phyloP scores from a whole-genome alignment of 2,797 vertebrate genomes.

The Macroramphosus scolopax region DNA sequence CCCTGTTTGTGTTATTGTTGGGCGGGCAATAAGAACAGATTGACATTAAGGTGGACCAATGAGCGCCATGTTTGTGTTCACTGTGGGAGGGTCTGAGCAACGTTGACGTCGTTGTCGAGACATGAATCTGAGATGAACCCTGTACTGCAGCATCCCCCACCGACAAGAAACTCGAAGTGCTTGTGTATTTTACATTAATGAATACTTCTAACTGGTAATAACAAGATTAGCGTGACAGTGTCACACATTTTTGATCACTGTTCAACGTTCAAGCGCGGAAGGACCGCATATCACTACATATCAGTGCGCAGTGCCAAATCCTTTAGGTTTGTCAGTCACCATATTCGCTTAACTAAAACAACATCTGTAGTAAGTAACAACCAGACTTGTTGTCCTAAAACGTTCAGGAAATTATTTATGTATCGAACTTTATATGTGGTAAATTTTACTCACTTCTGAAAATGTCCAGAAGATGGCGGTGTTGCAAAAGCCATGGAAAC shows the following conservation, averaged over 20 bases:
- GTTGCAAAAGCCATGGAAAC: constrained; percentile 21
- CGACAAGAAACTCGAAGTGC: background rate
- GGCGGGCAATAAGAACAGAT: constrained; percentile 9
- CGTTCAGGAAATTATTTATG: no score
- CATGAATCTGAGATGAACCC: background rate
- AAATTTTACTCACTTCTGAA: background rate
- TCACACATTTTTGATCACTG: background rate
- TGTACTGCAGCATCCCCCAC: constrained; percentile 15
- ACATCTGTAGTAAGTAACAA: no score
- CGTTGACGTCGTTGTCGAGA: background rate
- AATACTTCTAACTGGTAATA: background rate
- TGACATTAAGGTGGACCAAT: constrained; percentile 45
- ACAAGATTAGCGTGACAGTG: background rate
- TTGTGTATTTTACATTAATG: no score
- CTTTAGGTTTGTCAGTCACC: no score
- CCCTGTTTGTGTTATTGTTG: constrained; percentile 12
- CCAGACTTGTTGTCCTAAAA: no score
- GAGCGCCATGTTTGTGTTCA: background rate
- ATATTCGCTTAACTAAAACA: no score
- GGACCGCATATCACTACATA: background rate
- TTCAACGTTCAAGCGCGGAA: no score
- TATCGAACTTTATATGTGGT: no score
- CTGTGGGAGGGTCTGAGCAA: background rate
- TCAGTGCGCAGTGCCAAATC: no score
- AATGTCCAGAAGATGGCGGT: constrained; percentile 58